Evolutionary conservation across 30 jellyfish, hydroid and myxozoan species (phyloP).

Genomic region (Aurelia sp.): DNA sequence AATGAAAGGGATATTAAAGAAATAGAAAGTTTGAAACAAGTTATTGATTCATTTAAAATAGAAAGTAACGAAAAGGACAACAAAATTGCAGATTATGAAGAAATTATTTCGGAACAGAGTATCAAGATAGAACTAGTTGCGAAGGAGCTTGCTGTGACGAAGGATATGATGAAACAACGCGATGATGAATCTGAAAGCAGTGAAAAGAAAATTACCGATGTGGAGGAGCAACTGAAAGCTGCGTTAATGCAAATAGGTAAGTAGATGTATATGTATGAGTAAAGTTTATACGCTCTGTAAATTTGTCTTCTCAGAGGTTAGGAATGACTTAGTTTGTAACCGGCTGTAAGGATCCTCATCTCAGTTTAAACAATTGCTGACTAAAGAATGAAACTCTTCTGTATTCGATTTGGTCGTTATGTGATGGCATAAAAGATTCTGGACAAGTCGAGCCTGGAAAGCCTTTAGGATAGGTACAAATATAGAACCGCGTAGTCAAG

Average conservation of each 20-base stretch:
- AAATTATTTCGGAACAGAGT: conserved; percentile 11
- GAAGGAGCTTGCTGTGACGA: conserved; percentile 12
- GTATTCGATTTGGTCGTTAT: too few relatives aligned
- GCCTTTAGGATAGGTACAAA: too few relatives aligned
- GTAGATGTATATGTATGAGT: background rate
- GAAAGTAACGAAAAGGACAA: conserved; percentile 11
- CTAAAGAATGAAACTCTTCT: too few relatives aligned
- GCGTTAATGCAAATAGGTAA: conserved; percentile 46
- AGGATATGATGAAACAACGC: background rate
- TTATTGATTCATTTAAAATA: background rate
- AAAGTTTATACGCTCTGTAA: too few relatives aligned
- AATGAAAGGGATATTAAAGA: background rate
- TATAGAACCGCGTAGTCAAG: too few relatives aligned
- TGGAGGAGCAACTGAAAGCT: conserved; percentile 40
- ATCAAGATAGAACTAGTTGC: background rate
- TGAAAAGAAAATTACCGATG: background rate
- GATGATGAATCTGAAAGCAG: conserved; percentile 5
- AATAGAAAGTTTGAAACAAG: background rate
- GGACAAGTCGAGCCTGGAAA: too few relatives aligned
- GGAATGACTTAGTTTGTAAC: too few relatives aligned
- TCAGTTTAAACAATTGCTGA: too few relatives aligned
- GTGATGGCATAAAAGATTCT: too few relatives aligned
- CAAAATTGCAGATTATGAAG: background rate
- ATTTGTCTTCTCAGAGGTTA: too few relatives aligned
- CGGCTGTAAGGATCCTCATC: too few relatives aligned